Evolutionary conservation across 2,888 invertebrate species (phyloP), one percentile per base, ranked within the genome.

Genomic region (Chesias legatella): DNA sequence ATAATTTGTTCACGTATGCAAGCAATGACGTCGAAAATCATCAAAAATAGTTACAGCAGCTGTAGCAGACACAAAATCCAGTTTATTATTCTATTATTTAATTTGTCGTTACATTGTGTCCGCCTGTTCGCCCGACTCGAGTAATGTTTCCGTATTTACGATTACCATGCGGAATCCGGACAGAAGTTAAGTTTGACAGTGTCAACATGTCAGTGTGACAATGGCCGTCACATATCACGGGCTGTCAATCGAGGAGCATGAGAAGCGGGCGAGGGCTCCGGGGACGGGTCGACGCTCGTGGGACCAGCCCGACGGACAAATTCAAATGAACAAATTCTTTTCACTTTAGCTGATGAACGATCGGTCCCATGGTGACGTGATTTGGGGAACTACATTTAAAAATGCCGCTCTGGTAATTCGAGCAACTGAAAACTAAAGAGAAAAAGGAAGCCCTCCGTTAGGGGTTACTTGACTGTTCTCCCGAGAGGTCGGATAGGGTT

Each of bases 131-230:
- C 5, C 58, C 55, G 57, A 57, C 48, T 63, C 74, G 79, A 74
- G 69, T 80, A 76, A 79, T 78, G 63, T 84, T 84, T 86, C 84
- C 85, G 79, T 85, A 80, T 83, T 84, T 73, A 67, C 64, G 58
- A 70, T 73, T 68, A 80, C 79, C 80, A 83, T 77, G 80, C 77
- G 75, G 79, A 84, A 79, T 77, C 77, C 77, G 75, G 77, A 81
- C 86, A 84, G 84, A 76, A 86, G 86, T 86, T 83, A 84, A 84
- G 79, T 84, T 82, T 70, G 82, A 74, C 83, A 81, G 64, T 82
- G 88, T 86, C 86, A 86, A 85, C 86, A 84, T 86, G 80, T 88
- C 86, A 83, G 41, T 45, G 45, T 74, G 75, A 88, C 88, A 88
- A 88, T 85, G 66, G 79, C 63, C 80, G 78, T 85, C 84, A 81